Base-by-base conservation (phyloP, 2,888 invertebrate genomes). In the Dryadula phaetusa region DNA sequence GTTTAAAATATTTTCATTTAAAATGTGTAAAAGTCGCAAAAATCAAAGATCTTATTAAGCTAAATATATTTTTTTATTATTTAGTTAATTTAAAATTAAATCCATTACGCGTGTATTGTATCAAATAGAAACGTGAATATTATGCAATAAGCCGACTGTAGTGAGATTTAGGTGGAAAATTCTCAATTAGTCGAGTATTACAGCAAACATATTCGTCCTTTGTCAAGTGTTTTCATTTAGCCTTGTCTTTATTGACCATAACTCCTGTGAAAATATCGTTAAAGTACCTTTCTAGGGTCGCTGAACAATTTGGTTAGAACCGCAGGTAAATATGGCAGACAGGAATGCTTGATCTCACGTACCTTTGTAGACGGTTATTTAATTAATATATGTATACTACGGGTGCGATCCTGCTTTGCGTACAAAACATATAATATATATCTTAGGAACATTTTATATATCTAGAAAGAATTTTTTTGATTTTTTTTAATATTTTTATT, bases 181-280 rank as follows among this genome's bases (percentile, higher is more conserved):
- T 16, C 56, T 56, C 25, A 40, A 56, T 56, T 56, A 56, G 22
- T 3, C 37, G 22, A 22, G 37, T 44, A 20, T 60, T 28, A 60
- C 44, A 42, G 18, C 28, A 42, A 46, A 28, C 32, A 28, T 44
- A n/a, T 16, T 32, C 28, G 6, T 7, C 44, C 60, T 42, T 46
- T 32, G 18, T 44, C 42, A 44, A 44, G 18, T 60, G 44, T 46
- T 46, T 60, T 60, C 42, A 60, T 60, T 60, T 46, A 42, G 28
- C 40, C 22, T 18, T 60, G 42, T 60, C 60, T 60, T 56, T 46
- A 60, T 42, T 46, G 60, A 32, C 32, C 60, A 60, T 60, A 60
- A 60, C 60, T 60, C 60, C 60, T 46, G 60, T 32, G 60, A 46
- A 60, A 60, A 60, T 60, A 60, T 42, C 60, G 20, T 60, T 60